Percentiles rank a stretch among this genome's conserved stretches.
Conservation (phyloP, 2,888 invertebrate species). For the Mythimna lalbum region DNA sequence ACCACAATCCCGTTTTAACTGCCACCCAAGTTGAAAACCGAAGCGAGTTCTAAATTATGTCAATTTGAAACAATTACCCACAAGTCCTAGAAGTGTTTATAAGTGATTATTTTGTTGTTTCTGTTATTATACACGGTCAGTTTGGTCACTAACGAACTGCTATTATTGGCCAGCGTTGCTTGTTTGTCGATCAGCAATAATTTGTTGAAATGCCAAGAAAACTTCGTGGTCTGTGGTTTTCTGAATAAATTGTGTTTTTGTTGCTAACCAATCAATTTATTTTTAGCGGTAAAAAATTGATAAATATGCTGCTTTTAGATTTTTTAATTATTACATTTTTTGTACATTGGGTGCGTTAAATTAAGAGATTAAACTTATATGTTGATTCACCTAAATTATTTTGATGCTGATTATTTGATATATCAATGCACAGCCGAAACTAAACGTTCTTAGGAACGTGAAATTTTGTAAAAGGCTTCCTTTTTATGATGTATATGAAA, state of each 20-base stretch:
- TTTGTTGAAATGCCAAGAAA: slow-evolving; percentile 38
- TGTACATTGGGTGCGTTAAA: neutral
- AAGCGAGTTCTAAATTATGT: slow-evolving; percentile 17
- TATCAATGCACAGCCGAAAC: too few species aligned
- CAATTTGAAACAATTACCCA: slow-evolving; percentile 51
- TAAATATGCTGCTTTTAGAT: slow-evolving; percentile 9
- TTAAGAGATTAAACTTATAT: too few species aligned
- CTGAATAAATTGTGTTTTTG: slow-evolving; percentile 19
- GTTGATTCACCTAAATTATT: too few species aligned
- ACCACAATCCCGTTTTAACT: slow-evolving; percentile 27
- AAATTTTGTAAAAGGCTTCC: too few species aligned
- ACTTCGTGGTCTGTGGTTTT: slow-evolving; percentile 12
- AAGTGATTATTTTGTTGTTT: slow-evolving; percentile 33
- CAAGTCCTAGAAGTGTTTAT: slow-evolving; percentile 36
- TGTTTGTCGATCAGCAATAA: slow-evolving; percentile 13
- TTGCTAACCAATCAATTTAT: slow-evolving; percentile 13
- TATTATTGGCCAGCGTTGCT: slow-evolving; percentile 13
- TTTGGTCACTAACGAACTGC: slow-evolving; percentile 27
- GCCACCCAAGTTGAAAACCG: slow-evolving; percentile 47
- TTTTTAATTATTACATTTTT: neutral
- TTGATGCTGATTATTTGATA: too few species aligned
- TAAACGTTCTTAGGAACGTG: too few species aligned
- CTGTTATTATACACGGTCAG: slow-evolving; percentile 18
- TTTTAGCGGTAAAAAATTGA: neutral
- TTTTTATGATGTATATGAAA: too few species aligned